Evolutionary conservation across 2,888 invertebrate species (phyloP).

Genomic region (Drosophila greeni): DNA sequence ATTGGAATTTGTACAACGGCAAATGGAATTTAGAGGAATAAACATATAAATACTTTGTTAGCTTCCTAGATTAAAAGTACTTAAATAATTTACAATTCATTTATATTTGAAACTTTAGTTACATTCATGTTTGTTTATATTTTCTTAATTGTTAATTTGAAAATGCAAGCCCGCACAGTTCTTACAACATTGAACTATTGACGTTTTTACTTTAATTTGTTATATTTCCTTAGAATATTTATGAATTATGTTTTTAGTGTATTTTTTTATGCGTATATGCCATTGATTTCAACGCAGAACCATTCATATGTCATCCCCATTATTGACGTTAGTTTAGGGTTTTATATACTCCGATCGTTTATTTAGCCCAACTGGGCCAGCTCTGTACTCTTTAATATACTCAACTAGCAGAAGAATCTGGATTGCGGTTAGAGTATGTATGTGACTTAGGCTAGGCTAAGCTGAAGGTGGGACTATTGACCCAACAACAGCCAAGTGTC

Average conservation of each 20-base stretch:
- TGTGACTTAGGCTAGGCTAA: slow-evolving; percentile 3
- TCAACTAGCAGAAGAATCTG: background rate
- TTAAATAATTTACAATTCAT: slow-evolving; percentile 58
- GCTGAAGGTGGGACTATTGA: slow-evolving; percentile 5
- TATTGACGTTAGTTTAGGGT: slow-evolving; percentile 3
- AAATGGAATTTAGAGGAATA: slow-evolving; percentile 22
- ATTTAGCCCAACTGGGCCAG: slow-evolving; percentile 7
- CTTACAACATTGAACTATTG: slow-evolving; percentile 1
- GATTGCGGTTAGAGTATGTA: background rate
- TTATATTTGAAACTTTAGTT: slow-evolving; percentile 18
- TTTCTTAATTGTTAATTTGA: slow-evolving; percentile 30
- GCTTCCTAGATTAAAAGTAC: slow-evolving; percentile 46
- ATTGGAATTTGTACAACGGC: background rate
- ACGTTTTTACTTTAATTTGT: background rate
- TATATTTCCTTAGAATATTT: background rate
- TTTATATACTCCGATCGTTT: slow-evolving; percentile 13
- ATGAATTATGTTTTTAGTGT: background rate
- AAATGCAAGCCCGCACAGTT: slow-evolving; percentile 49
- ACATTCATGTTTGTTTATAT: slow-evolving; percentile 9
- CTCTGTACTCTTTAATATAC: background rate
- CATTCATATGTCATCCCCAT: slow-evolving; percentile 12
- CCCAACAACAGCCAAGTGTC: slow-evolving; percentile 8
- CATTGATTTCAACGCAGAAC: background rate
- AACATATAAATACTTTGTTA: slow-evolving; percentile 23
- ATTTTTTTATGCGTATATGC: slow-evolving; percentile 3